Evolutionary conservation across 2,113 vertebrate genomes (phyloP), one percentile per base, ranked within the genome.

Genomic region (Setophaga coronata): DNA sequence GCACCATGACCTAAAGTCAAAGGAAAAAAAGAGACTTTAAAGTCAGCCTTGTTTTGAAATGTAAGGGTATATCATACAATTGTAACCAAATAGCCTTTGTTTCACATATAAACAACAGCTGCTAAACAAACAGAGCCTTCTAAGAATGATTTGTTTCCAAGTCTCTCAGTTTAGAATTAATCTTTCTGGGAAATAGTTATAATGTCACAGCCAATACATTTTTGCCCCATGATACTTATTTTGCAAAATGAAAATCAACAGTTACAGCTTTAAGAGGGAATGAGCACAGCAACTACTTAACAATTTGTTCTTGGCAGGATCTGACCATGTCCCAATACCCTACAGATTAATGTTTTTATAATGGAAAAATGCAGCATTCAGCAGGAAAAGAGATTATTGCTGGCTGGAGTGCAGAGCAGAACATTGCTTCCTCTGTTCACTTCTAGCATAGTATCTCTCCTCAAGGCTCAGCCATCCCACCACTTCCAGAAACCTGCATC

Each of bases 301-400:
- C 94, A 97, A 96, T 98, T 97, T 98, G 96, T 98, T 98, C 97
- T 97, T 98, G 97, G 97, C 97, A 97, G 92, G 72, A 95, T 87
- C 66, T 91, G 87, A 94, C 83, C 72, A 45, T 87, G 86, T 78
- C 95, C 95, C 87, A 95, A 82, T 94, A 96, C 90, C 80, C 91
- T 93, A 81, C 67, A 93, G 97, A 98, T 97, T 95, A 94, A 96
- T 93, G 87, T 96, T 93, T 96, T 90, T 97, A 85, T 84, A 85
- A 76, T 84, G 43, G 62, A 95, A 97, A 94, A 96, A 97, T 92
- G 91, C 87, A 95, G 83, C 76, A 92, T 93, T 87, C 86, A 95
- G 89, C 83, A 90, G 83, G 79, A 80, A 97, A 85, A 92, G 73
- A 96, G 89, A 95, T 95, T 95, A 94, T 65, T 94, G 45, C 33